Conservation (phyloP, 2,797 vertebrate genomes). For the Thripadectes ignobilis region DNA sequence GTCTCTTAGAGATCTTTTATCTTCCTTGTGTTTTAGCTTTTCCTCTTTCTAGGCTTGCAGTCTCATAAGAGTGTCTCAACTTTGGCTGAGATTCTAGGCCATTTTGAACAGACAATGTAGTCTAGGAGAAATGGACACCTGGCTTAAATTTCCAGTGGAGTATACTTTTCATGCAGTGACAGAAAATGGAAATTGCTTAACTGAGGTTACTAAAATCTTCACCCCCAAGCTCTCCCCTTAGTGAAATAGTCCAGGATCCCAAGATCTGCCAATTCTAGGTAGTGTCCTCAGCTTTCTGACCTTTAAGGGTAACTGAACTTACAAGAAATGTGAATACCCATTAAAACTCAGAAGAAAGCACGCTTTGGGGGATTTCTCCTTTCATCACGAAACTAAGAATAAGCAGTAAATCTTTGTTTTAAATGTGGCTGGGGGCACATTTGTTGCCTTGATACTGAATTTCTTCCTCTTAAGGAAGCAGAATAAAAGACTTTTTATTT, state of each 20-base stretch:
- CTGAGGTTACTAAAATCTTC: background rate
- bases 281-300: background rate
- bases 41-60: background rate
- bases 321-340: background rate
- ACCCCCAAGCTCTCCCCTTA: background rate
- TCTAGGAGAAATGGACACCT: background rate
- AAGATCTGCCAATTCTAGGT: background rate
- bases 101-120: background rate
- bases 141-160: background rate
- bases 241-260: background rate
- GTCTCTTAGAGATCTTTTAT: background rate
- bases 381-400: background rate
- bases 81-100: background rate
- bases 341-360: background rate
- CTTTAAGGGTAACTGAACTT: background rate
- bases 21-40: background rate
- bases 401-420: background rate
- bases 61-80: background rate
- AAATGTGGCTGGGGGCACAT: background rate
- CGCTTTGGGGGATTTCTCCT: background rate
- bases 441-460: background rate
- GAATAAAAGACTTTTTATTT: background rate
- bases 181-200: background rate
- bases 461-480: background rate
- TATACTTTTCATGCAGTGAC: background rate